Evolutionary conservation across 2,113 vertebrate genomes (phyloP), one percentile per base, ranked within the genome.

Genomic region (Labrus mixtus): DNA sequence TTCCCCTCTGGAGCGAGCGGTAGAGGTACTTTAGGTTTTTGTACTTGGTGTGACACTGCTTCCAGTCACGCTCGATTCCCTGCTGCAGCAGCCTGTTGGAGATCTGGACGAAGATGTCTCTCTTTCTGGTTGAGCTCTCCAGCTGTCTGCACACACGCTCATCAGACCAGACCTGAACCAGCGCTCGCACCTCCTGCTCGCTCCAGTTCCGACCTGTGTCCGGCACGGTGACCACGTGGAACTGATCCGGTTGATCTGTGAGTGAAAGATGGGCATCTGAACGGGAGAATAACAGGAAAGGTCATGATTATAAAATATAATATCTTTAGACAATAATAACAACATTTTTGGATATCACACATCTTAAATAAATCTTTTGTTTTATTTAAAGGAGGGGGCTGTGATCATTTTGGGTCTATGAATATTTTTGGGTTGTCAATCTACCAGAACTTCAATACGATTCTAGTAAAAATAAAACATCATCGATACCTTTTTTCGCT

Each of bases 1-100:
- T 96, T n/a, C 95, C 95, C 60, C 95, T 95, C 72, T 96, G 95
- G 45, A 96, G 91, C 19, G 95, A 93, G 0, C 95, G 94, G 79
- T 97, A 96, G 63, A 97, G 92, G 3, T 96, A 97, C 92, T 97
- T 97, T 59, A 97, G 93, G 88, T 96, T 97, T 85, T 96, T 97
- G 90, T 96, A 96, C 84, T 97, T 97, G 4, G 95, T 96, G 65
- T 91, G 94, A 72, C 95, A 97, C 74, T 97, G 95, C 77, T 97
- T 98, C 95, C 95, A 96, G 92, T 97, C 96, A 10, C 95, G 95
- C 8, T 97, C 95, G 25, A 96, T 95, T 59, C 96, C 95, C 55
- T 94, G 89, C 78, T 95, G 94, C 92, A 94, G 90, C 64, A 97
- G 63, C 81, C 93, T 92, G 84, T 92, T 94, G 58, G 96, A 95